Evolutionary conservation across 1,140 invertebrate genomes (phyloP).

Genomic region (Aricia agestis): DNA sequence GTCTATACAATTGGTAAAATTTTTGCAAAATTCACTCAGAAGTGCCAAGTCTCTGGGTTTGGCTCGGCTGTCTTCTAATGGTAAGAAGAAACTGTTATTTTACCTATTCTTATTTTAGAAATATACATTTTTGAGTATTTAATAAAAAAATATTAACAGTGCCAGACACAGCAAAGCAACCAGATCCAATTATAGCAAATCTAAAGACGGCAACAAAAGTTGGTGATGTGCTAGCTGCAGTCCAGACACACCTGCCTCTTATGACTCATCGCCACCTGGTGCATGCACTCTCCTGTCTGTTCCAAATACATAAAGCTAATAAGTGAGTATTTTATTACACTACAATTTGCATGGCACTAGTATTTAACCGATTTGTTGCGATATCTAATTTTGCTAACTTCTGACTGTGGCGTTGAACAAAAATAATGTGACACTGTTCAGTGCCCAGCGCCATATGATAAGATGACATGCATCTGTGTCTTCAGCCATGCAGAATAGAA

Average conservation of each 20-base stretch:
- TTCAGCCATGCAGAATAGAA: too few relatives aligned
- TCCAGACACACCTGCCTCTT: constrained; percentile 40
- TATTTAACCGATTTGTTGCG: too few relatives aligned
- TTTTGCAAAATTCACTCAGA: neutral
- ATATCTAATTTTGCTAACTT: too few relatives aligned
- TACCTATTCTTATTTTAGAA: neutral
- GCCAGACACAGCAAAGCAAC: constrained; percentile 37
- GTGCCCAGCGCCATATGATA: too few relatives aligned
- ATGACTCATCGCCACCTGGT: constrained; percentile 58
- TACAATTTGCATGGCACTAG: neutral
- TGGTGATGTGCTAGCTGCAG: constrained; percentile 44
- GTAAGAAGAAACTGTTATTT: neutral
- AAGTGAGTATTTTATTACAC: constrained; percentile 36
- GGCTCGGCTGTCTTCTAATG: neutral
- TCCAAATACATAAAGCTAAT: constrained; percentile 51
- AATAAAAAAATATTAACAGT: constrained; percentile 30
- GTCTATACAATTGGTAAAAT: neutral
- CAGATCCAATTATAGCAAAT: constrained; percentile 45
- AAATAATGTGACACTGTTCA: too few relatives aligned
- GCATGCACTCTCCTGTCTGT: constrained; percentile 54
- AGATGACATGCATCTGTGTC: too few relatives aligned
- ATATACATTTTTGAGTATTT: neutral
- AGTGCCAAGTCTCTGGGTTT: neutral
- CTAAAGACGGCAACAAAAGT: constrained; percentile 44
- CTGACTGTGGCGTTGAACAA: too few relatives aligned